phyloP scores from a whole-genome alignment of 2,888 invertebrate species.

The Tricholauxania praeusta region DNA sequence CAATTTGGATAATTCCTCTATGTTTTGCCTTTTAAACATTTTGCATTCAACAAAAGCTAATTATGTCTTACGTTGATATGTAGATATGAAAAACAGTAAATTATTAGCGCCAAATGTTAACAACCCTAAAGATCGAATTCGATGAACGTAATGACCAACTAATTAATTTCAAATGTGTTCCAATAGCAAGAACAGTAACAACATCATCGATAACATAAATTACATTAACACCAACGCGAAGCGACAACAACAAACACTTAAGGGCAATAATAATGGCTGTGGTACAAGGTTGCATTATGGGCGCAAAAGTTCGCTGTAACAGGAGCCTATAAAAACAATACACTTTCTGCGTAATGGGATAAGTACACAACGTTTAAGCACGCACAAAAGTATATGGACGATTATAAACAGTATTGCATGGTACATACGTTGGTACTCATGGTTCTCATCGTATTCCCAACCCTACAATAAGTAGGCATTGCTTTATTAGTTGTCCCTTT shows the following conservation, averaged over 20 bases:
- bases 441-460: background rate
- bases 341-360: background rate
- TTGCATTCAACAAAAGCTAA: too few relatives aligned
- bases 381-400: background rate
- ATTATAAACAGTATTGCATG: background rate
- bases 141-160: slow-evolving; percentile 2
- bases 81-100: too few relatives aligned
- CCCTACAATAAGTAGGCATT: background rate
- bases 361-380: background rate
- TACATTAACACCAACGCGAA: background rate
- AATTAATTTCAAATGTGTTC: slow-evolving; percentile 18
- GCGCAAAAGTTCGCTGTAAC: background rate
- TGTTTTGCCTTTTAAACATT: too few relatives aligned
- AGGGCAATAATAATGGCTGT: background rate
- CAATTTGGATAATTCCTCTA: too few relatives aligned
- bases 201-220: slow-evolving; percentile 2
- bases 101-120: too few relatives aligned
- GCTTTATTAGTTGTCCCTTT: slow-evolving; percentile 10
- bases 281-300: background rate
- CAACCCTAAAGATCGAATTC: too few relatives aligned
- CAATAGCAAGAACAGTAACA: background rate
- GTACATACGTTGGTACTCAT: background rate
- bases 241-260: background rate
- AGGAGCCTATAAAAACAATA: slow-evolving; percentile 2
- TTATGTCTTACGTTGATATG: too few relatives aligned